These are phyloP conservation scores for Sebastes trivittatus DNA, from an alignment of 2,797 vertebrate genomes.

Conservation along the genomic window DNA sequence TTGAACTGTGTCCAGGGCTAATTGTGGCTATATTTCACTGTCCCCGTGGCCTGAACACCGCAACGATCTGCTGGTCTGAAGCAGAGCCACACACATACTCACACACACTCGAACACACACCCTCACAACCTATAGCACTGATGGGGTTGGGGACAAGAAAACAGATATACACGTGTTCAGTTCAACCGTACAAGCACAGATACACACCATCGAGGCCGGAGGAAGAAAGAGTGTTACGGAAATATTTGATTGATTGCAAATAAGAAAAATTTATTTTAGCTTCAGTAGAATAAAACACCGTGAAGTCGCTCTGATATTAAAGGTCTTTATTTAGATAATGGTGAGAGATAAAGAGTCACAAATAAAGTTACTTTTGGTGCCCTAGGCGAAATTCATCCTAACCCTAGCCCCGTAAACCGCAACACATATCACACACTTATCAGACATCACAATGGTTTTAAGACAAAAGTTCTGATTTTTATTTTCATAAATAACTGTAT, in stretches of 20 bases:
- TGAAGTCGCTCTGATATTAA: background rate
- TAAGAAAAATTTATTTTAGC: background rate
- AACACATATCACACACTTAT: no score
- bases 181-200: background rate
- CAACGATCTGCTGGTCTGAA: conserved; percentile 81
- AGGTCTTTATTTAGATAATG: background rate
- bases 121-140: background rate
- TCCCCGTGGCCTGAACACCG: conserved; percentile 83
- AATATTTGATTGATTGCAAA: background rate
- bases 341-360: background rate
- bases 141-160: conserved; percentile 21
- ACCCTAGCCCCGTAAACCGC: no score
- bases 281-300: background rate
- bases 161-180: conserved; percentile 20
- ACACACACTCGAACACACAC: background rate
- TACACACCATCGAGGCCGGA: background rate
- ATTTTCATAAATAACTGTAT: no score
- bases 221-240: background rate
- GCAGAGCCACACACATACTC: conserved; percentile 36
- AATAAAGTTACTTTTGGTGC: background rate
- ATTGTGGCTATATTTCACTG: conserved; percentile 99
- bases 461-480: no score
- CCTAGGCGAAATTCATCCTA: no score
- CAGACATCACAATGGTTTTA: no score
- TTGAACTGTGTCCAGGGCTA: conserved; percentile 97